Evolutionary conservation across 1,140 invertebrate genomes (phyloP).

Genomic region (Steinernema khuongi): DNA sequence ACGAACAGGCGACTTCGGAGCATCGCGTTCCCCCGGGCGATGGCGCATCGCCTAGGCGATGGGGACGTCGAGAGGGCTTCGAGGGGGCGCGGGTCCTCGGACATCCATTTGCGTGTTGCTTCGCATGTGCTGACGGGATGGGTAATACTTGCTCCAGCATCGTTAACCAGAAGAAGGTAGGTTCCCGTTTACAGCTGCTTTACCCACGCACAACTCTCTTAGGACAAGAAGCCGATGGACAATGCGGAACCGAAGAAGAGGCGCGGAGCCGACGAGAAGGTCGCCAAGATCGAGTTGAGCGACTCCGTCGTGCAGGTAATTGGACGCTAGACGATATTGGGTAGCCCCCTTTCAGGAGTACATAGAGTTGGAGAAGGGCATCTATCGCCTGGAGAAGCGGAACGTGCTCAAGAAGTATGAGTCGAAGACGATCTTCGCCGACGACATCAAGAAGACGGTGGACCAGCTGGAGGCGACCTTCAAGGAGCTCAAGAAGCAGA

Average conservation of each 20-base stretch:
- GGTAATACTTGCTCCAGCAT: slow-evolving; percentile 9
- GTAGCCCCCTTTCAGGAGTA: slow-evolving; percentile 41
- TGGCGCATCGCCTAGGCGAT: not conserved
- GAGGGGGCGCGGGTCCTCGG: not conserved
- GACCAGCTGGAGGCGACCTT: slow-evolving; percentile 57
- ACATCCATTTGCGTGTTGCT: slow-evolving; percentile 1
- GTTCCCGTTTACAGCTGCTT: not conserved
- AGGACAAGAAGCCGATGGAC: not conserved
- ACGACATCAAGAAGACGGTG: slow-evolving; percentile 54
- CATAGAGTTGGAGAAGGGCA: slow-evolving; percentile 48
- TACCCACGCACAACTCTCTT: not conserved
- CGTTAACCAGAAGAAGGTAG: not conserved
- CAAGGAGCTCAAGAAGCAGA: slow-evolving; percentile 55
- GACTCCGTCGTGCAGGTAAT: slow-evolving; percentile 49
- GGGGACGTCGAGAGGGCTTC: not conserved
- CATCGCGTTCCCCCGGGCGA: not conserved
- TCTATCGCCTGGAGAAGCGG: slow-evolving; percentile 45
- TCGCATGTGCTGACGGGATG: not conserved
- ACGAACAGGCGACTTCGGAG: not conserved
- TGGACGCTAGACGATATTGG: not conserved
- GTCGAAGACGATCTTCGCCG: slow-evolving; percentile 51
- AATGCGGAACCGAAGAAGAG: not conserved
- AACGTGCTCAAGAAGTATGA: slow-evolving; percentile 57
- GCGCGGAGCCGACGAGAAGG: slow-evolving; percentile 20
- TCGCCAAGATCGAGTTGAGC: slow-evolving; percentile 46